Conservation (phyloP, 2,888 invertebrate genomes). For the Apeira syringaria region DNA sequence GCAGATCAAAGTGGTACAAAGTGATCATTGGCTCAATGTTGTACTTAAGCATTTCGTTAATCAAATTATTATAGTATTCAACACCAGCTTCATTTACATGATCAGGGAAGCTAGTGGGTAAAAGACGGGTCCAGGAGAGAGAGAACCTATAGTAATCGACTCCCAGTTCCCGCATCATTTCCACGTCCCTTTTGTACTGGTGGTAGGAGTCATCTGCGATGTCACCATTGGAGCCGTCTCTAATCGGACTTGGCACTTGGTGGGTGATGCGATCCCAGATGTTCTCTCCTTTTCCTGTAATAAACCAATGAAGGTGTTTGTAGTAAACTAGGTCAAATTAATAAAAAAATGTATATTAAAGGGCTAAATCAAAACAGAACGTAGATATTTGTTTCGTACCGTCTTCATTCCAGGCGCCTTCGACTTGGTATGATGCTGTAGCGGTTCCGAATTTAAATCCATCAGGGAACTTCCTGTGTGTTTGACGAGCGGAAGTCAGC, state of each 20-base stretch:
- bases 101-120: conserved; percentile 81
- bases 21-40: conserved; percentile 84
- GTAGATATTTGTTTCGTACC: conserved; percentile 56
- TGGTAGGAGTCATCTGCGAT: conserved; percentile 84
- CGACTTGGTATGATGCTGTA: conserved; percentile 75
- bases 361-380: too few relatives aligned
- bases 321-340: too few relatives aligned
- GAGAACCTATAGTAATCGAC: conserved; percentile 81
- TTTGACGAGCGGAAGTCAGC: conserved; percentile 10
- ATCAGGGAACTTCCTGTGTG: conserved; percentile 46
- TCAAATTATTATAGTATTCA: conserved; percentile 60
- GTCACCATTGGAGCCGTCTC: conserved; percentile 80
- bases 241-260: conserved; percentile 64
- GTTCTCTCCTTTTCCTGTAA: conserved; percentile 78
- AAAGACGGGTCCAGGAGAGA: conserved; percentile 84
- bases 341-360: too few relatives aligned
- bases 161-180: conserved; percentile 65
- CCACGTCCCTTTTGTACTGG: conserved; percentile 79
- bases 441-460: conserved; percentile 54
- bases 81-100: conserved; percentile 75
- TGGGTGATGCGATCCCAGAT: conserved; percentile 86
- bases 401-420: conserved; percentile 77
- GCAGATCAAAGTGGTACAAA: conserved; percentile 78
- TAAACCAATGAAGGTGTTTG: too few relatives aligned
- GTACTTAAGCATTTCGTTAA: conserved; percentile 79